A percentile compares a stretch with the other conserved stretches of the same genome.
These are phyloP conservation scores for Agrotis segetum DNA, from an alignment of 2,888 invertebrate genomes.

Conservation along the genomic window DNA sequence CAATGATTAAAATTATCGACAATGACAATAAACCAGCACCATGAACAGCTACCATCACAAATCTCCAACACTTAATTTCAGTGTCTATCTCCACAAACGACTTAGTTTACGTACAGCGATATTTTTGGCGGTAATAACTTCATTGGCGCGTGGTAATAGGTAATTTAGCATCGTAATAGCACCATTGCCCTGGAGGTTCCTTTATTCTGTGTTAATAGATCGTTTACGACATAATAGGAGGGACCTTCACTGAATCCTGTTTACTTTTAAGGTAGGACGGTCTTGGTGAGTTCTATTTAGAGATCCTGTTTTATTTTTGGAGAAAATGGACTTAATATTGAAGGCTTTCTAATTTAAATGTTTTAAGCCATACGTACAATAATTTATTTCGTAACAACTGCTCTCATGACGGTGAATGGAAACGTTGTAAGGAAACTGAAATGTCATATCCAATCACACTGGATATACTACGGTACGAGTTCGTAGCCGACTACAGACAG, in stretches of 20 bases:
- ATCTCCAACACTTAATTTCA: constrained; percentile 47
- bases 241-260: constrained; percentile 45
- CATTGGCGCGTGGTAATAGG: constrained; percentile 64
- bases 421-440: no score
- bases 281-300: constrained; percentile 26
- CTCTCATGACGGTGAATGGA: no score
- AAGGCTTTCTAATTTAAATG: no score
- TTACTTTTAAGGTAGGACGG: constrained; percentile 46
- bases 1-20: constrained; percentile 6
- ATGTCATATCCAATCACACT: no score
- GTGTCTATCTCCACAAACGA: constrained; percentile 50
- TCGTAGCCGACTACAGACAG: no score
- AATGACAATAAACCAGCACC: constrained; percentile 28
- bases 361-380: no score
- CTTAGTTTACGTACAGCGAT: constrained; percentile 40
- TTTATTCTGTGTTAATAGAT: constrained; percentile 67
- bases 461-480: no score
- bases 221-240: constrained; percentile 62
- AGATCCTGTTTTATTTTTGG: not conserved
- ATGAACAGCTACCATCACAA: constrained; percentile 33
- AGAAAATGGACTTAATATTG: no score
- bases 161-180: constrained; percentile 66
- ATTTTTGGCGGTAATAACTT: constrained; percentile 63
- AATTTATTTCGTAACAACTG: no score
- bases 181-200: constrained; percentile 61